Percentiles rank a stretch among this genome's conserved stretches.
Evolutionary conservation across 2,113 vertebrate species (phyloP).

Genomic region (Leucopternis melanops): DNA sequence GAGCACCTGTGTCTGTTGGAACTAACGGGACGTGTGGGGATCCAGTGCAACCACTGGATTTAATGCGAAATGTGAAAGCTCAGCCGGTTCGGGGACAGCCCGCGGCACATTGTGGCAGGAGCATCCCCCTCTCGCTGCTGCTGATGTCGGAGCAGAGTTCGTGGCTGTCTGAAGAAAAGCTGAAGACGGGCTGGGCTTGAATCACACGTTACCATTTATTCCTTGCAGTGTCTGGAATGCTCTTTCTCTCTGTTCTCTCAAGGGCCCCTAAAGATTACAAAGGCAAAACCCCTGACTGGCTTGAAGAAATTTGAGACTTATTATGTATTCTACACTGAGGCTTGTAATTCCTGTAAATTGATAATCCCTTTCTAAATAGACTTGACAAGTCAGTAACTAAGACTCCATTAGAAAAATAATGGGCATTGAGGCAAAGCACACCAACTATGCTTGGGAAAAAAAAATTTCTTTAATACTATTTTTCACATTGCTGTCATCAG

Average conservation of each 20-base stretch:
- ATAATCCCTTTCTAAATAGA: neutral
- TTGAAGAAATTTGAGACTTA: neutral
- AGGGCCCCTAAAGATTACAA: neutral
- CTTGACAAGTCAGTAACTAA: neutral
- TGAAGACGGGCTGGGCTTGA: neutral
- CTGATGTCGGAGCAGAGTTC: neutral
- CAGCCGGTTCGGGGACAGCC: neutral
- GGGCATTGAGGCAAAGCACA: neutral
- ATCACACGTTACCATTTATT: fast-evolving
- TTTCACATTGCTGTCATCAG: neutral
- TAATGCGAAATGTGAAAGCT: neutral
- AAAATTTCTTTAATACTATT: neutral
- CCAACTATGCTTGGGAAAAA: neutral
- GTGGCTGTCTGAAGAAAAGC: neutral
- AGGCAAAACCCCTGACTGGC: neutral
- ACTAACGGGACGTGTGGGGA: fast-evolving
- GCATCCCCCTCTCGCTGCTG: fast-evolving
- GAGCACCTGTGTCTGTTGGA: neutral
- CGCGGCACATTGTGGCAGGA: fast-evolving
- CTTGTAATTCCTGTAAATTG: neutral
- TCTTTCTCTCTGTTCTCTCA: neutral
- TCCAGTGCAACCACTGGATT: neutral
- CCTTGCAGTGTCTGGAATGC: neutral
- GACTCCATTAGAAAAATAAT: neutral
- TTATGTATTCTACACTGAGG: neutral